Evolutionary conservation across 2,888 invertebrate genomes (phyloP), one percentile per base, ranked within the genome.

Genomic region (Lathronympha strigana): DNA sequence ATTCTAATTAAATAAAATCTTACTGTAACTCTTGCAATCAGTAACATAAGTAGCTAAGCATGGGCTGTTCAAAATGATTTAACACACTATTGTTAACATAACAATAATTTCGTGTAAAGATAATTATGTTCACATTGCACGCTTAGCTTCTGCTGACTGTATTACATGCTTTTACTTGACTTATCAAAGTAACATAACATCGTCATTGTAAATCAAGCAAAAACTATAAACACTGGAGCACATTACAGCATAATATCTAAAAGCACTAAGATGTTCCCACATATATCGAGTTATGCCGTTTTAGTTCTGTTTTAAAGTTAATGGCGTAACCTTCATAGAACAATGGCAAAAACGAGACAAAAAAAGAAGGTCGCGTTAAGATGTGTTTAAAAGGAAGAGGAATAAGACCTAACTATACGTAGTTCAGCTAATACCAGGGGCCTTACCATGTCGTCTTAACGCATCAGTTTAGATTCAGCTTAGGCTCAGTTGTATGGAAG

Each of bases 251-350:
- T 19, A 19, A 5, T 5, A 31, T 25, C 25, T 4, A 13, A 57
- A 45, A 19, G 57, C 21, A 31, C 17, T 31, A 57, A 31, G 9
- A 31, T n/a, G 4, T 19, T 15, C 13, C 11, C 4, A 43, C 43
- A 19, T 45, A 8, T 28, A 17, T 13, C 4, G 17, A 0, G 19
- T 43, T 31, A 43, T 6, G 55, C 15, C 55, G 28, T 57, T 57
- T 43, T 8, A 6, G 9, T 21, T 19, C 0, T 21, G 8, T 6
- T 4, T 19, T 11, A 8, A 0, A 28, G 2, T 28, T 57, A 40
- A 57, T 57, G 55, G 55, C 55, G 40, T 45, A 57, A 57, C 55
- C 55, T 57, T 57, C 25, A 19, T 57, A 57, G 57, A 57, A 57
- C 57, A 57, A 57, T 57, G 45, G 28, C 21, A 57, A 57, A 57